Evolutionary conservation across 2,888 invertebrate species (phyloP), one percentile per base, ranked within the genome.

Genomic region (Cynaeus angustus): DNA sequence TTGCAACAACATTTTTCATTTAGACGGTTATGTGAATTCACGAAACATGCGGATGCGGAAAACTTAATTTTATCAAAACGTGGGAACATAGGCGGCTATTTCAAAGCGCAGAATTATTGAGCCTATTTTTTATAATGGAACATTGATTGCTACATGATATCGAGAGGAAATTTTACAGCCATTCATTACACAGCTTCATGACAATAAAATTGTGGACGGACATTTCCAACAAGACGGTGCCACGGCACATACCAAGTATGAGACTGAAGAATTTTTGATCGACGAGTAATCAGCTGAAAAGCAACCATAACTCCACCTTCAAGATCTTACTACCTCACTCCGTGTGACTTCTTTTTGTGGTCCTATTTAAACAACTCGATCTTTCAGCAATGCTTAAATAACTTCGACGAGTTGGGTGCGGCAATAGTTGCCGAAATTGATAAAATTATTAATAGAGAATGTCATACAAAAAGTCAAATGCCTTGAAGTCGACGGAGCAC

Each of bases 341-440:
- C 41, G 41, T 41, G 41, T 41, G 41, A 41, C 41, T 10, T 41
- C 41, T 41, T 41, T 41, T 41, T 41, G 41, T 41, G 41, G 41
- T 9, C 41, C 41, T 41, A 41, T n/a, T n/a, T n/a, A n/a, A n/a
- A n/a, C 3, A 41, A 41, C 28, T 28, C 28, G 28, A 28, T 28
- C 7, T 28, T 28, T 7, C 28, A 28, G 28, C 7, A 28, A 5
- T 7, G 5, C 28, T 28, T 28, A 28, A 28, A 28, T 28, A 28
- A 28, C 7, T 7, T 28, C 28, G 28, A 28, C 28, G 4, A 28
- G 28, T 28, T 28, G 28, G 5, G 28, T 28, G 28, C 4, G 28
- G 28, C 28, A 28, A 28, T 28, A 28, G 28, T 28, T 28, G 28
- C 28, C 28, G 7, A 28, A 28, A 28, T 28, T 28, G 28, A 28